Evolutionary conservation across 2,888 invertebrate species (phyloP), one percentile per base, ranked within the genome.

Genomic region (Tethea ocularis): DNA sequence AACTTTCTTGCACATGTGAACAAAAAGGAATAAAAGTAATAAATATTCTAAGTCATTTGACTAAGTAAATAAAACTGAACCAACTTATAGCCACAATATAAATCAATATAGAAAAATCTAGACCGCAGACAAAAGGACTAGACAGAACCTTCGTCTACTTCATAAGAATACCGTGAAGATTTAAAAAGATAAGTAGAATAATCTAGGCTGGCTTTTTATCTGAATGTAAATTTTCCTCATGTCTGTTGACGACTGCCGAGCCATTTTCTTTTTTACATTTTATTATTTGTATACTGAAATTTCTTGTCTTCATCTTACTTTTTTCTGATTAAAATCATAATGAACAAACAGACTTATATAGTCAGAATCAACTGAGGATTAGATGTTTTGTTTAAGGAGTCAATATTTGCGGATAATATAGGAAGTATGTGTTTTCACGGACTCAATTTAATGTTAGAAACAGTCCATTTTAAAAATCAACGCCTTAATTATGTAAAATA

Each of bases 271-370:
- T 11, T 54, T 54, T 52, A 7, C 52, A 17, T 53, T 52, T 52
- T 52, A 0, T 10, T 26, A 52, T 52, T 26, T 29, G 3, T 17
- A n/a, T n/a, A 17, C 33, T 4, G 22, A 17, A n/a, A 20, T 22
- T 20, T 53, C 20, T 17, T 17, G 20, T 20, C 20, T 20, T 46
- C 53, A 53, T 53, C 11, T 53, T 29, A 17, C 17, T 29, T n/a
- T n/a, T n/a, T n/a, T 53, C 17, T 53, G 26, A 53, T 53, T 58
- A 52, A 41, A 52, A 51, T 60, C 33, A 52, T 57, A 22, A 41
- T 13, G 33, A 33, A 2, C 33, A 13, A 33, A 33, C 1, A 13
- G 2, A 33, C 13, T 33, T 13, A 33, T 33, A 29, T 8, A 10
- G 29, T 29, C 29, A 29, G 8, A 29, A 29, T 29, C 29, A 29